These are phyloP conservation scores for Xestia c-nigrum DNA, from an alignment of 2,888 invertebrate species.

Conservation along the genomic window DNA sequence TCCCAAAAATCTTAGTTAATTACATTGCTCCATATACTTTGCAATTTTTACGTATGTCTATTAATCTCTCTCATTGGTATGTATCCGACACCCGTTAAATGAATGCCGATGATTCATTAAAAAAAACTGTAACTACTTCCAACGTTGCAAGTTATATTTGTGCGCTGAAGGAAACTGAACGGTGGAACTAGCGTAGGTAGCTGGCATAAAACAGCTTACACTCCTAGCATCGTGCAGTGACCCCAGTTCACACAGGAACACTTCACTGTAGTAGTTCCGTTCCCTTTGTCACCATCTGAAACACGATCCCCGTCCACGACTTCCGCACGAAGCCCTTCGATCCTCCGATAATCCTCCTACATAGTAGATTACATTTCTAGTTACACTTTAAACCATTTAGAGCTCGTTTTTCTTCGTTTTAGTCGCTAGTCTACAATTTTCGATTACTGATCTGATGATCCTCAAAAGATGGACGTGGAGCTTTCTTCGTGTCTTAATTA, in stretches of 20 bases:
- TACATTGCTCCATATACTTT: conserved; percentile 54
- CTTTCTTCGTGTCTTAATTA: conserved; percentile 89
- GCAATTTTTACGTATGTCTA: conserved; percentile 8
- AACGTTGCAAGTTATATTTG: conserved; percentile 32
- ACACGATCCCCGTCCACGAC: conserved; percentile 84
- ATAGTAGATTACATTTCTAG: conserved; percentile 71
- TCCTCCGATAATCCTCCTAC: conserved; percentile 81
- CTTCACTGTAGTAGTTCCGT: conserved; percentile 84
- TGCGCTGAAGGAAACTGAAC: conserved; percentile 34
- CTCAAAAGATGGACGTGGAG: conserved; percentile 75
- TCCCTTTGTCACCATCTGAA: conserved; percentile 84
- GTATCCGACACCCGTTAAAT: background rate
- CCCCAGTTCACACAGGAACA: conserved; percentile 78
- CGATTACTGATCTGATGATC: conserved; percentile 62
- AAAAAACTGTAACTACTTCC: conserved; percentile 1
- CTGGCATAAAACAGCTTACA: conserved; percentile 60
- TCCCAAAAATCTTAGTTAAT: conserved; percentile 75
- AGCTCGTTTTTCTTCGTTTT: conserved; percentile 13
- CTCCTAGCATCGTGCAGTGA: conserved; percentile 72
- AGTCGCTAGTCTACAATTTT: conserved; percentile 21
- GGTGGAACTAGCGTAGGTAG: conserved; percentile 42
- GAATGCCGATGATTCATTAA: background rate
- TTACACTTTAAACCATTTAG: conserved; percentile 66
- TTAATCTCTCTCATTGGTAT: conserved; percentile 20
- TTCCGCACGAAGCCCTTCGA: conserved; percentile 88